Evolutionary conservation across 2,888 invertebrate species (phyloP), one percentile per base, ranked within the genome.

Genomic region (Agriopis marginaria): DNA sequence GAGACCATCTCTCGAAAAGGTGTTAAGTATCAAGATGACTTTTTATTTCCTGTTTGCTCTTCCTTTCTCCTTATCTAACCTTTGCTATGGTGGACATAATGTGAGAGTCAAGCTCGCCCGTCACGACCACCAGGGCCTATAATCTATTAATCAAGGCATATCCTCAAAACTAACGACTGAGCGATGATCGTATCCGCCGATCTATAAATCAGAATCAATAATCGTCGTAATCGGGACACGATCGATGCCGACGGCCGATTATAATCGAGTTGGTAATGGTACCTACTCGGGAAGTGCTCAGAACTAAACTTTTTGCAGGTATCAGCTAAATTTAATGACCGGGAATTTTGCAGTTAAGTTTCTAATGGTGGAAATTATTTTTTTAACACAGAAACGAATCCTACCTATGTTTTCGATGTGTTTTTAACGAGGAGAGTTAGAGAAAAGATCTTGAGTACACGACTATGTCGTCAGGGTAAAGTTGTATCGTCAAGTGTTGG

Each of bases 211-310:
- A 88, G 82, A 86, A 86, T 88, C 87, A 87, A 89, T 89, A 88
- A 90, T 89, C 85, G 84, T 62, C 75, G 83, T 90, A 88, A 89
- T 87, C 88, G 87, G 84, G 86, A 83, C 81, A 80, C 79, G 84
- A 80, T 80, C 79, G 79, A 78, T 82, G 79, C 81, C 76, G 82
- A 85, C 88, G 85, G 87, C 87, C 86, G 87, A 87, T 88, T 86
- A 88, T 87, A 77, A 77, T 72, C 66, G 70, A 74, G 45, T 56
- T 14, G 47, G 49, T n/a, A 50, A 7, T 7, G 14, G 75, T 75
- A 40, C n/a, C n/a, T n/a, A n/a, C 74, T 75, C 77, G 82, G 74
- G 77, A 83, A 81, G 50, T 55, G 17, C 17, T 23, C 2, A 23
- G 54, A 55, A 39, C 17, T 76, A 63, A 64, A 51, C 67, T 64